A percentile compares a stretch with the other conserved stretches of the same genome.
Conservation (phyloP, 2,888 invertebrate genomes). For the Perdita meconis region DNA sequence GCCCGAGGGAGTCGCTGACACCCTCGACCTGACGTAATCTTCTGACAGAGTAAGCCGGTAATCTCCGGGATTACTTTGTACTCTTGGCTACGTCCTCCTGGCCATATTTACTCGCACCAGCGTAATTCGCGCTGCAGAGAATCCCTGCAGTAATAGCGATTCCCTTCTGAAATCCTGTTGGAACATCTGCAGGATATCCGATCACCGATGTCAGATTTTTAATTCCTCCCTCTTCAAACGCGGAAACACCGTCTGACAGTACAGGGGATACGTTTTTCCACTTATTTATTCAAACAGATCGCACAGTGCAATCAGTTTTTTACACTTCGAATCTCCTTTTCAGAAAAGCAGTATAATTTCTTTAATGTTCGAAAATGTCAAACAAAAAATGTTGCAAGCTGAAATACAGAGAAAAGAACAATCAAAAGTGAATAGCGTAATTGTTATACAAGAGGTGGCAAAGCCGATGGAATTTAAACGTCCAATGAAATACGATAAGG, state of each 20-base stretch:
- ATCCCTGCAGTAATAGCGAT: constrained; percentile 70
- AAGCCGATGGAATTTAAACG: constrained; percentile 12
- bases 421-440: neutral
- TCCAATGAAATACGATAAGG: constrained; percentile 19
- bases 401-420: too few species aligned
- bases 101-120: constrained; percentile 76
- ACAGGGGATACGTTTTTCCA: neutral
- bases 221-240: constrained; percentile 34
- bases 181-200: constrained; percentile 68
- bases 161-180: constrained; percentile 67
- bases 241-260: neutral
- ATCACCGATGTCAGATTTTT: constrained; percentile 59
- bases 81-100: constrained; percentile 72
- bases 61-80: constrained; percentile 81
- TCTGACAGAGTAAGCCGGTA: constrained; percentile 83
- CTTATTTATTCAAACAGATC: neutral
- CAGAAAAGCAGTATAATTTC: too few species aligned
- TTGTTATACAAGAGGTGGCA: neutral
- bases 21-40: constrained; percentile 84
- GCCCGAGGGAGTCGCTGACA: constrained; percentile 81
- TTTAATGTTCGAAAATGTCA: too few species aligned
- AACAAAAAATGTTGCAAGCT: too few species aligned
- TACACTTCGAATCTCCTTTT: too few species aligned
- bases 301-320: neutral
- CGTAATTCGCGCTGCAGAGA: constrained; percentile 72